Evolutionary conservation across 2,113 vertebrate genomes (phyloP), one percentile per base, ranked within the genome.

Genomic region (Cathartes aura): DNA sequence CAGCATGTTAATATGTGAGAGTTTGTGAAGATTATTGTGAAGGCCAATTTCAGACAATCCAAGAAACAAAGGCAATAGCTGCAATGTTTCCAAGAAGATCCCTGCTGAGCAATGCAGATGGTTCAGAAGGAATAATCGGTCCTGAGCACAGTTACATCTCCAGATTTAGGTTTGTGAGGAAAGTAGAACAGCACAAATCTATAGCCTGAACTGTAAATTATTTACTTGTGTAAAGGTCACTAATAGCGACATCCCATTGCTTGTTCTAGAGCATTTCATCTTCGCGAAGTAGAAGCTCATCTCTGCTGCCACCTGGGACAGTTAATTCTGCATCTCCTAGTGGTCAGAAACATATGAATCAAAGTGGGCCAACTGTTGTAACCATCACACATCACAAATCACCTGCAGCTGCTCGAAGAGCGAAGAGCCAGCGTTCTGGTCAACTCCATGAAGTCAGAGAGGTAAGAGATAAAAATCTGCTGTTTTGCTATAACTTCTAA

Each of bases 371-470:
- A 68, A 97, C 98, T 63, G 99, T 99, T 95, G 99, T 99, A 96
- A 99, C 99, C 92, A 98, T 99, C 97, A 99, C 99, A 40, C 99
- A 99, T 98, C 99, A 99, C 98, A 99, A 99, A 98, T 99, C 99
- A 60, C 99, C 99, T 90, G 99, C 99, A 68, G 99, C 99, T 1
- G 99, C 99, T 91, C 98, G 99, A 94, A 99, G 98, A 96, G 97
- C 97, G 5, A 99, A 98, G 98, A 99, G 82, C 96, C 99, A 99
- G 96, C 98, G 98, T 80, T 98, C 99, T 38, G 98, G 98, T 92
- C 98, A 99, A 24, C 99, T 99, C 89, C 98, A 99, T 71, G 99
- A 99, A 98, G 99, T 99, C 93, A 99, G 98, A 98, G 99, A 99
- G 99, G 99, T 99, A 98, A 98, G 99, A 78, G 30, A 80, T 0